These are phyloP conservation scores for Andrena flavipes DNA, from an alignment of 2,888 invertebrate species.

Conservation along the genomic window DNA sequence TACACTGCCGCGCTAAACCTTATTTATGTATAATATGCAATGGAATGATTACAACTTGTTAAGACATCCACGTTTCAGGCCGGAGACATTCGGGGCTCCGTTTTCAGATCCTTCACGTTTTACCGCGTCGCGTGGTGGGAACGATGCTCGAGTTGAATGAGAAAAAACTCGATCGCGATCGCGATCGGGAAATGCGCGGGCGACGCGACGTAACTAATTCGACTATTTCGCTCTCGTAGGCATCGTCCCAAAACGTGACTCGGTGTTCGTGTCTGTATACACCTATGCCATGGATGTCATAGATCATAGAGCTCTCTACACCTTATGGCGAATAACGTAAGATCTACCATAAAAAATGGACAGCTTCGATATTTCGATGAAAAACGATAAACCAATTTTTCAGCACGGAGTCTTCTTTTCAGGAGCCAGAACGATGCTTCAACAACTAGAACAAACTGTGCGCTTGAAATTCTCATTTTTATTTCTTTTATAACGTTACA, in stretches of 20 bases:
- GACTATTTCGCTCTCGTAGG: slow-evolving; percentile 28
- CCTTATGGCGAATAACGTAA: slow-evolving; percentile 58
- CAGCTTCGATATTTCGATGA: slow-evolving; percentile 35
- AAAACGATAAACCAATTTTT: slow-evolving; percentile 22
- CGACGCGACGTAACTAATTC: not conserved
- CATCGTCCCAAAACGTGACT: slow-evolving; percentile 46
- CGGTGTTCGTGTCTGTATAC: not conserved
- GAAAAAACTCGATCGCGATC: slow-evolving; percentile 17
- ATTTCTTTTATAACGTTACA: slow-evolving; percentile 6
- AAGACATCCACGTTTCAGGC: slow-evolving; percentile 81
- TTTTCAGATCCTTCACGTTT: slow-evolving; percentile 37
- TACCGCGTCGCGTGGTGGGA: slow-evolving; percentile 2
- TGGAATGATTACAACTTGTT: slow-evolving; percentile 83
- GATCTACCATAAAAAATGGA: slow-evolving; percentile 61
- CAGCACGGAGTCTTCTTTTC: slow-evolving; percentile 27
- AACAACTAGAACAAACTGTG: slow-evolving; percentile 48
- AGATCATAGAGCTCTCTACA: not conserved
- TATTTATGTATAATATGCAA: slow-evolving; percentile 80
- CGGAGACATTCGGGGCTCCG: slow-evolving; percentile 70
- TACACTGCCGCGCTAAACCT: slow-evolving; percentile 83
- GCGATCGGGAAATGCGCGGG: not conserved
- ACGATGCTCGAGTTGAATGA: slow-evolving; percentile 36
- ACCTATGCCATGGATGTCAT: not conserved
- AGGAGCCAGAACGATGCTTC: slow-evolving; percentile 53
- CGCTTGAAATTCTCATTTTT: slow-evolving; percentile 23